Evolutionary conservation across 1,140 invertebrate species (phyloP).

Genomic region (Aleiodes sp.): DNA sequence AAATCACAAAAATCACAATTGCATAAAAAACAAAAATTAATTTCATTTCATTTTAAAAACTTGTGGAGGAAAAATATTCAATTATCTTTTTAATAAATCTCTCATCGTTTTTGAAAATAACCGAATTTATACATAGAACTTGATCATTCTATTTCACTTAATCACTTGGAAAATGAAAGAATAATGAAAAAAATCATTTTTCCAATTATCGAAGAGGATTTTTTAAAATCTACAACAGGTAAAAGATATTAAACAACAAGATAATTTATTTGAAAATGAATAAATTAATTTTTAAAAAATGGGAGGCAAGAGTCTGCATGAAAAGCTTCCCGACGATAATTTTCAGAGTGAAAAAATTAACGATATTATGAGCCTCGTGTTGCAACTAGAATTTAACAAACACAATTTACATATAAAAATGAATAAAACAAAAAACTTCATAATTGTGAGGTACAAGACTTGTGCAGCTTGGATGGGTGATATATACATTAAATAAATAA

Average conservation of each 20-base stretch:
- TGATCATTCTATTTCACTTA: no score
- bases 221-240: neutral
- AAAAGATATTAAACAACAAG: neutral
- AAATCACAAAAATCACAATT: no score
- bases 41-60: no score
- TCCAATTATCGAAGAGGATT: neutral
- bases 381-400: slow-evolving; percentile 11
- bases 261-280: no score
- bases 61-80: no score
- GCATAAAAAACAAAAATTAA: no score
- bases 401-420: slow-evolving; percentile 19
- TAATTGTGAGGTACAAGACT: slow-evolving; percentile 31
- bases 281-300: no score
- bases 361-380: slow-evolving; percentile 29
- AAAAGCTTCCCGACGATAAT: neutral
- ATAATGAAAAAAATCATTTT: no score
- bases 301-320: neutral
- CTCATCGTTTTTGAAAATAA: no score
- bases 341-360: neutral
- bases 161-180: no score
- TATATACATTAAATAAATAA: slow-evolving; percentile 23
- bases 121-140: no score
- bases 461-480: slow-evolving; percentile 30
- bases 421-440: slow-evolving; percentile 20
- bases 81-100: no score